Evolutionary conservation across 2,113 vertebrate species (phyloP), one percentile per base, ranked within the genome.

Genomic region (Gallinago jamesoni): DNA sequence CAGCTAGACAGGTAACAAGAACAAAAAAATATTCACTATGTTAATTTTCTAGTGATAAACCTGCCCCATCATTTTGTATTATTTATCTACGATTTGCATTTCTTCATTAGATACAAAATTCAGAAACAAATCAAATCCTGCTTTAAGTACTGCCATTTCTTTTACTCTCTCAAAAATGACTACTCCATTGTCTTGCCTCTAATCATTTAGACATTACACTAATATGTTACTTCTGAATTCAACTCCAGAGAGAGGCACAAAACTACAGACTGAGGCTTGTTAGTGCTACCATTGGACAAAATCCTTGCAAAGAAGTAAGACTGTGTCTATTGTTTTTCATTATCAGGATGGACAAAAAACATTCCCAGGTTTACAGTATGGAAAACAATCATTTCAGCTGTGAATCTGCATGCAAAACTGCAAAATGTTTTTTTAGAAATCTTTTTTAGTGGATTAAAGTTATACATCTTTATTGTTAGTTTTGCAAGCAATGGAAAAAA

Each of bases 1-100:
- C 10, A 84, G 60, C 1, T 10, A 3, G 57, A 76, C 16, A 87
- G 33, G n/a, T 82, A 78, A 70, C 35, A 66, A 15, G 19, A 93
- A 81, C 18, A 47, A 53, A 7, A 60, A 30, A 33, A 43, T 6
- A 85, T 15, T 79, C 39, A 48, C 33, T 7, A 6, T 11, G 35
- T 41, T 53, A 20, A 41, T 31, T 37, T 81, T 75, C 31, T 13
- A 59, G 30, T 0, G 0, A 37, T 48, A 52, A 85, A n/a, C 18
- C 10, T 62, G 41, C 9, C 10, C 24, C 45, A 37, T 35, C 17
- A 63, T 77, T 85, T 45, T 41, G 12, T 63, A 52, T 45, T 66
- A 69, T 53, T 84, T 59, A 39, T 69, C 27, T 43, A 50, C 12
- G 27, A 28, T 45, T 31, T 75, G 15, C 10, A 82, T 78, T 53